Evolutionary conservation across 2,113 vertebrate genomes (phyloP), one percentile per base, ranked within the genome.

Genomic region (Pimephales promelas): DNA sequence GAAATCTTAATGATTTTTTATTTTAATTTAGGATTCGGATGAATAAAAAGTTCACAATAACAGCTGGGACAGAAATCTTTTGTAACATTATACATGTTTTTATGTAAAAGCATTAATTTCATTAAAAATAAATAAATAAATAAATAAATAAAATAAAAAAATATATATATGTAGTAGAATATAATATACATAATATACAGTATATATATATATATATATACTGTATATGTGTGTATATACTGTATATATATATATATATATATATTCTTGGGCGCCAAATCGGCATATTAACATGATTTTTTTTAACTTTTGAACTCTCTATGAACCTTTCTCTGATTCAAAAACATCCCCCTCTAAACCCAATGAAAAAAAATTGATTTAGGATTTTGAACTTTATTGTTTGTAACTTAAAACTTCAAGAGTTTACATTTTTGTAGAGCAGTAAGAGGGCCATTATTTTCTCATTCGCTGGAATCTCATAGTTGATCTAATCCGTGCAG

Each of bases 401-500:
- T 56, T 59, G 74, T 24, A 59, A 40, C 52, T 40, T 24, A 59
- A 24, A 16, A 3, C 74, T 34, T 56, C 74, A 57, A 57, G 31
- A 59, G 52, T 77, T 77, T 59, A 77, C 74, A 77, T 77, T 40
- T 77, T 47, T 26, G 11, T 47, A 76, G 28, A 57, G 49, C 18
- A 31, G 16, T 57, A n/a, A 20, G 18, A 76, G 3, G 36, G 49
- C 26, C 22, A 20, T 28, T 52, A 49, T 56, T 43, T 77, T 77
- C 54, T 77, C 22, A 10, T 40, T 40, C 28, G 13, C 34, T 36
- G 20, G 28, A 76, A 54, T 49, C 43, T 24, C 4, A 45, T 49
- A 49, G 47, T 49, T 47, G 18, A 16, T 20, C 18, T 54, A 22
- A 61, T 61, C 57, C n/a, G n/a, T 26, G 57, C 36, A 40, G 31